Evolutionary conservation across 2,888 invertebrate genomes (phyloP), one percentile per base, ranked within the genome.

Genomic region (Caenorhabditis becei): DNA sequence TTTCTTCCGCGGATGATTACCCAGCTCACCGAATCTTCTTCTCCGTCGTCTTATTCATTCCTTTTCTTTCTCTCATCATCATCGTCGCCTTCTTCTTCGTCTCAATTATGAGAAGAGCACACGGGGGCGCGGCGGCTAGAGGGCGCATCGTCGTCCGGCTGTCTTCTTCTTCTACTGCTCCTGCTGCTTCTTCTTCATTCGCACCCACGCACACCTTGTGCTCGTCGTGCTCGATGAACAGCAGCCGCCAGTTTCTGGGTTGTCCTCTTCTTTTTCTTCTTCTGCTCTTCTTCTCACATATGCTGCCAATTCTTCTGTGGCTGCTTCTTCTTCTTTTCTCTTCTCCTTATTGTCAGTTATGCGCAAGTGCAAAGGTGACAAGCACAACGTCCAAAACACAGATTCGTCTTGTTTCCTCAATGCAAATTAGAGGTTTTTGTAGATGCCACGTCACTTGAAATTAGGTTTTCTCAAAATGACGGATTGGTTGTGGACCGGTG

Each of bases 181-280:
- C 35, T 35, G n/a, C n/a, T n/a, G n/a, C n/a, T n/a, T 56, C 58
- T 41, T 65, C 56, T 54, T 63, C 63, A 49, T 63, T 51, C 23
- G 49, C 77, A 58, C 77, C 70, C 77, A 77, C 77, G 69, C 77
- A 69, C 77, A 70, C 77, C 70, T 77, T 77, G 62, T 70, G 69
- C 72, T 74, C 72, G 37, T n/a, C n/a, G n/a, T n/a, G n/a, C n/a
- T n/a, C n/a, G n/a, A 58, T 65, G 72, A 74, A 74, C 72, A 74
- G 65, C 62, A 65, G 54, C 54, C 24, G 59, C 58, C 61, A 35
- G 44, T 37, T 70, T 70, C 35, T 71, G 53, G 51, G 35, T 62
- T 67, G n/a, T 54, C 23, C 24, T n/a, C 62, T 41, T 47, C 35
- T 54, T 28, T 18, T 61, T 14, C 53, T 8, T 26, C 58, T 53